Conservation (phyloP, 1,140 invertebrate species). For the Dendroctonus ponderosae region DNA sequence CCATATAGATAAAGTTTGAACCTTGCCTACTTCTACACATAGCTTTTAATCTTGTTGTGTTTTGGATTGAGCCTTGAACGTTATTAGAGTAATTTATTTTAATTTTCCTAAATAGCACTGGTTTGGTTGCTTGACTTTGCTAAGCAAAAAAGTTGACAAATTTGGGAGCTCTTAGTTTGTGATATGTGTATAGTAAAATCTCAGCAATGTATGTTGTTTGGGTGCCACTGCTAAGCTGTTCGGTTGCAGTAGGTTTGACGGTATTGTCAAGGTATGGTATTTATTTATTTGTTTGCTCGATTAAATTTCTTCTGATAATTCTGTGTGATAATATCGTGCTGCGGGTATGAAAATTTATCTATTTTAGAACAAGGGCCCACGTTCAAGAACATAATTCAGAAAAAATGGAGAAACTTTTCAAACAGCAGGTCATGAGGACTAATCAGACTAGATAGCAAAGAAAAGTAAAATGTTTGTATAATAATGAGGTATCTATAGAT, state of each 20-base stretch:
- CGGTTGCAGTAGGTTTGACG: constrained; percentile 9
- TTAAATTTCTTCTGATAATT: constrained; percentile 7
- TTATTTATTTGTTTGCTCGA: constrained; percentile 6
- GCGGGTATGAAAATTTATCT: not conserved
- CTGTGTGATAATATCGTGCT: no score
- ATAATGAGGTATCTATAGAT: no score
- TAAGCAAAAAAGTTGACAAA: no score
- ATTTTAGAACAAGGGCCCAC: constrained; percentile 14
- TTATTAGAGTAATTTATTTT: constrained; percentile 5
- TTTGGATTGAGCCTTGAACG: constrained; percentile 22
- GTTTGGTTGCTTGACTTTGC: not conserved
- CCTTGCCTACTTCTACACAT: no score
- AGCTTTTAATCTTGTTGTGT: no score
- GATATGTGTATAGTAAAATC: no score
- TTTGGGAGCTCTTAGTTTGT: no score
- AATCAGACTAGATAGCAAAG: no score
- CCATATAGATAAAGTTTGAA: no score
- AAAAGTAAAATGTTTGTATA: no score
- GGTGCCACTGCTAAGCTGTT: constrained; percentile 12
- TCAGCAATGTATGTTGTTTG: constrained; percentile 14
- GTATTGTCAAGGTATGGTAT: constrained; percentile 19
- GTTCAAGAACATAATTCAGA: constrained; percentile 15
- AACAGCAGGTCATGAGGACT: no score
- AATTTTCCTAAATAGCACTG: constrained; percentile 3
- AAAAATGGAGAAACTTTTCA: not conserved